Evolutionary conservation across 2,113 vertebrate genomes (phyloP).

Genomic region (Deroptyus accipitrinus): DNA sequence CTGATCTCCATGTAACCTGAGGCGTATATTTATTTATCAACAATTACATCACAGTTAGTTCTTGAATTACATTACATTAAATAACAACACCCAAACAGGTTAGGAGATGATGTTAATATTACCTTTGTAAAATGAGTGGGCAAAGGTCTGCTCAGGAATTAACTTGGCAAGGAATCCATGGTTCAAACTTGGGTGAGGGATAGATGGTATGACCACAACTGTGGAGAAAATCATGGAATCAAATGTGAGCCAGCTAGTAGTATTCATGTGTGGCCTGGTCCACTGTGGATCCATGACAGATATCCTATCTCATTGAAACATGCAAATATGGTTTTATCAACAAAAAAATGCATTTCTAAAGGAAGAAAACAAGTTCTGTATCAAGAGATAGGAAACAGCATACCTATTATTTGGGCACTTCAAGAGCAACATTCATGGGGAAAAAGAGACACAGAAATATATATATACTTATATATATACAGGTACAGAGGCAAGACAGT

Average conservation of each 20-base stretch:
- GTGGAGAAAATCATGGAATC: conserved; percentile 79
- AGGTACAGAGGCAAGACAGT: conserved; percentile 26
- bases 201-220: conserved; percentile 85
- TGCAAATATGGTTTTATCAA: conserved; percentile 62
- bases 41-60: conserved; percentile 53
- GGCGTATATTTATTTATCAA: conserved; percentile 58
- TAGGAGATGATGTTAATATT: conserved; percentile 73
- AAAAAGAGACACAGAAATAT: conserved; percentile 36
- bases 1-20: conserved; percentile 69
- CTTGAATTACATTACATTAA: conserved; percentile 62
- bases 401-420: conserved; percentile 45
- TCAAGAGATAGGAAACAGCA: conserved; percentile 61
- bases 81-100: conserved; percentile 69
- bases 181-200: conserved; percentile 83
- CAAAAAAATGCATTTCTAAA: neutral
- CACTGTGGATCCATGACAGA: conserved; percentile 62
- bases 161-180: conserved; percentile 85
- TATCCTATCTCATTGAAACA: conserved; percentile 63
- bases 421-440: conserved; percentile 55
- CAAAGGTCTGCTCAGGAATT: conserved; percentile 83
- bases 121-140: conserved; percentile 85
- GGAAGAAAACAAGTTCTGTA: conserved; percentile 18
- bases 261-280: conserved; percentile 59
- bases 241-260: conserved; percentile 73
- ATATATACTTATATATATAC: neutral